Evolutionary conservation across 2,797 vertebrate genomes (phyloP).

Genomic region (Pipistrellus kuhlii): DNA sequence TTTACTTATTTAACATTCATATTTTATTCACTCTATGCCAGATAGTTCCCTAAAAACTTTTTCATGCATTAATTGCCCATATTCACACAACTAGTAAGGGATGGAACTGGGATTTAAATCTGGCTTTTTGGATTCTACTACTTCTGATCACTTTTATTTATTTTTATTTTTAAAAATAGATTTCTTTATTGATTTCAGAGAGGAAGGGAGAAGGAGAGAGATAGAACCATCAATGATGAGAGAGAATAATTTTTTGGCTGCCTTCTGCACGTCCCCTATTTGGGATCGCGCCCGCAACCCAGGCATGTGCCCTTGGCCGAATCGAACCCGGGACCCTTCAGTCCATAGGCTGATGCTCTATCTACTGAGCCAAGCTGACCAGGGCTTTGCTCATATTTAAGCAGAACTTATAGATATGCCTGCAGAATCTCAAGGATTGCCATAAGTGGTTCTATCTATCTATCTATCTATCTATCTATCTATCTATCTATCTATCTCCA

Average conservation of each 20-base stretch:
- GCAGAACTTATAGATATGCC: not conserved
- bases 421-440: slow-evolving; percentile 22
- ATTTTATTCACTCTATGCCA: not conserved
- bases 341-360: too few species aligned
- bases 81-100: not conserved
- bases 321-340: too few species aligned
- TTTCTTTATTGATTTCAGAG: too few species aligned
- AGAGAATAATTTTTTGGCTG: too few species aligned
- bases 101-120: not conserved
- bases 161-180: too few species aligned
- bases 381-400: slow-evolving; percentile 32
- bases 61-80: not conserved
- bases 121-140: not conserved
- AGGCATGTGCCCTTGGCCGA: too few species aligned
- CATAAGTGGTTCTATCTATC: not conserved
- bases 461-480: not conserved
- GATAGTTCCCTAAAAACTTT: not conserved
- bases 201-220: too few species aligned
- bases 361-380: too few species aligned
- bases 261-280: too few species aligned
- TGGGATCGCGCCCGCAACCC: too few species aligned
- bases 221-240: too few species aligned
- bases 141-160: slow-evolving; percentile 27
- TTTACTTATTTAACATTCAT: slow-evolving; percentile 32
- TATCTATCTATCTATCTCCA: not conserved